A percentile compares a stretch with the other conserved stretches of the same genome.
phyloP scores from a whole-genome alignment of 2,797 vertebrate species.

The Danionella dracula region DNA sequence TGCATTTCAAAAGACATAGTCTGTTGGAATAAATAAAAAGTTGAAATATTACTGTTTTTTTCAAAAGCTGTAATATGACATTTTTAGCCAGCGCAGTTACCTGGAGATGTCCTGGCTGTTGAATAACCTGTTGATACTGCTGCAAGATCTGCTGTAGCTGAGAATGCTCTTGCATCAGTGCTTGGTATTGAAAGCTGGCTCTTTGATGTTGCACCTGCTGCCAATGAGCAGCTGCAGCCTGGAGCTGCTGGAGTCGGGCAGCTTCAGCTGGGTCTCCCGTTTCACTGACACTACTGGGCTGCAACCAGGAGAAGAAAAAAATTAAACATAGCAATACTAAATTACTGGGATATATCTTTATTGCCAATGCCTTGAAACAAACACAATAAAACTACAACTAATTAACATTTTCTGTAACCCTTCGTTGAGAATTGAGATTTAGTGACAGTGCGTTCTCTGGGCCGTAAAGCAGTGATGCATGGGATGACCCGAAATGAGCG shows the following conservation, averaged over 20 bases:
- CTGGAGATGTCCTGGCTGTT: conserved; percentile 83
- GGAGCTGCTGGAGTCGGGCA: conserved; percentile 85
- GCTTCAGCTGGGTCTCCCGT: conserved; percentile 84
- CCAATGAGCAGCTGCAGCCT: conserved; percentile 95
- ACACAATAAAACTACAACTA: background rate
- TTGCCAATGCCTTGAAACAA: too few species aligned
- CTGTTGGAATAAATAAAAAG: conserved; percentile 58
- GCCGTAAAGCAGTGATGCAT: too few species aligned
- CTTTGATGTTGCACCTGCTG: conserved; percentile 94
- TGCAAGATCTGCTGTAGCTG: conserved; percentile 89
- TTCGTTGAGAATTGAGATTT: too few species aligned
- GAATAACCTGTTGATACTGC: conserved; percentile 87
- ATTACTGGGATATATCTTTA: conserved; percentile 14
- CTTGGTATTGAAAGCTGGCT: conserved; percentile 91
- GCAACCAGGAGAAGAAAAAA: background rate
- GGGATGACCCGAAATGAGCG: too few species aligned
- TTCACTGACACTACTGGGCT: conserved; percentile 56
- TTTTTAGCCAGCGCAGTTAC: conserved; percentile 53
- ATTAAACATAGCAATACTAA: background rate
- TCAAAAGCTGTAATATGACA: background rate
- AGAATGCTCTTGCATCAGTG: conserved; percentile 93
- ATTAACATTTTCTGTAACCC: too few species aligned
- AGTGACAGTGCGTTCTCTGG: too few species aligned
- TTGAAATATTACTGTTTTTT: background rate
- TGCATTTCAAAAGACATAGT: conserved; percentile 88